Evolutionary conservation across 2,113 vertebrate genomes (phyloP).

Genomic region (Ptychochromis oligacanthus): DNA sequence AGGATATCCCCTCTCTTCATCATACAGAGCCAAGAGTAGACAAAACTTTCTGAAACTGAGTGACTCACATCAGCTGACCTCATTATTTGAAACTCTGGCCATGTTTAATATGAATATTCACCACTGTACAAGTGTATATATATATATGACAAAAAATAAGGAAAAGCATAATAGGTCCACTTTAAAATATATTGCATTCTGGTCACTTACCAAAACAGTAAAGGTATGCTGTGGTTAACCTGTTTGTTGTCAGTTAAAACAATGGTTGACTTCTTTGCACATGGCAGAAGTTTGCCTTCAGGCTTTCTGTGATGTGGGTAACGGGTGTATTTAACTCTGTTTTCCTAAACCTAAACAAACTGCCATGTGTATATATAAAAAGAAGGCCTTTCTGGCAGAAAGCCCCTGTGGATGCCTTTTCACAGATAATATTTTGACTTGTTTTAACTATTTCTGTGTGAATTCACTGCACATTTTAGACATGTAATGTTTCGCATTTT

Average conservation of each 20-base stretch:
- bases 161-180: not conserved
- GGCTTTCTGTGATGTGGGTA: not conserved
- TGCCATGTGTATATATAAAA: not conserved
- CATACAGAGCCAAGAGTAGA: not conserved
- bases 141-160: not conserved
- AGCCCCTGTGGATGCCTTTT: not conserved
- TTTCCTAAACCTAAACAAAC: not conserved
- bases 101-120: no score
- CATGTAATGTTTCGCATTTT: not conserved
- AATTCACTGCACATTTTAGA: not conserved
- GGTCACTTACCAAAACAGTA: not conserved
- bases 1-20: not conserved
- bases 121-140: not conserved
- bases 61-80: no score
- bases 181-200: not conserved
- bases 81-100: no score
- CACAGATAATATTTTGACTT: not conserved
- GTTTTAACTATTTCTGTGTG: not conserved
- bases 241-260: not conserved
- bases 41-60: no score
- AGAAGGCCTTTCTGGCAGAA: no score
- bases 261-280: not conserved
- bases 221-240: not conserved
- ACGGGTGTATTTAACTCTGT: not conserved
- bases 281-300: not conserved